Base-by-base conservation (phyloP, 1,140 invertebrate genomes). In the Tetramorium alpestre region DNA sequence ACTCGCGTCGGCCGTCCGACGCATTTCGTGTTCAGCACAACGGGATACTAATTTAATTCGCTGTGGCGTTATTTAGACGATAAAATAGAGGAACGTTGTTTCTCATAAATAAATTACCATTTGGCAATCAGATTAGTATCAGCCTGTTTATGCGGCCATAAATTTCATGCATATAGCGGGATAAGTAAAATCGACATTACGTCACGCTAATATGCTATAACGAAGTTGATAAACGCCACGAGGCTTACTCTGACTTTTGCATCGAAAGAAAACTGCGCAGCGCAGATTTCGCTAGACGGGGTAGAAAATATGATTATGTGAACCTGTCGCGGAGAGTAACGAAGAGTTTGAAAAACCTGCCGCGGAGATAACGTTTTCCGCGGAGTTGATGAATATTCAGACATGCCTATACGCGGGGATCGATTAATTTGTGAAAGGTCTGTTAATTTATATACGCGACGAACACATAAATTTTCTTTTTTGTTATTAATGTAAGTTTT, bases 311-410 rank as follows among this genome's bases (percentile, higher is more conserved):
- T 62, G 25, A 62, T 65, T 44, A 73, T 38, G 67, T 41, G 56
- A 47, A 38, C 8, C 41, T 67, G 51, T n/a, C n/a, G 41, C n/a
- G n/a, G 64, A 67, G 64, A 82, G 25, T 73, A 82, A 81, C 49
- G 78, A 70, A 51, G 38, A 76, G 62, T 38, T 13, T 51, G 38
- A 81, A 56, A 81, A 84, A 60, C n/a, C 18, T 60, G n/a, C 10
- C 69, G 69, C n/a, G 25, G 18, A 60, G 67, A 72, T 82, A 73
- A 82, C 8, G 54, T 41, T 72, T 82, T 58, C 38, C 11, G 41
- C 41, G 22, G 11, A 49, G 65, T 49, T 69, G 54, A 73, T 84
- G 69, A 84, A 84, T 84, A 84, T 84, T 84, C 80, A 84, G 33
- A 58, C 70, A 22, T 56, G 22, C 38, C 22, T 44, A 41, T 44